Evolutionary conservation across 2,888 invertebrate genomes (phyloP).

Genomic region (Hyppa rectilinea): DNA sequence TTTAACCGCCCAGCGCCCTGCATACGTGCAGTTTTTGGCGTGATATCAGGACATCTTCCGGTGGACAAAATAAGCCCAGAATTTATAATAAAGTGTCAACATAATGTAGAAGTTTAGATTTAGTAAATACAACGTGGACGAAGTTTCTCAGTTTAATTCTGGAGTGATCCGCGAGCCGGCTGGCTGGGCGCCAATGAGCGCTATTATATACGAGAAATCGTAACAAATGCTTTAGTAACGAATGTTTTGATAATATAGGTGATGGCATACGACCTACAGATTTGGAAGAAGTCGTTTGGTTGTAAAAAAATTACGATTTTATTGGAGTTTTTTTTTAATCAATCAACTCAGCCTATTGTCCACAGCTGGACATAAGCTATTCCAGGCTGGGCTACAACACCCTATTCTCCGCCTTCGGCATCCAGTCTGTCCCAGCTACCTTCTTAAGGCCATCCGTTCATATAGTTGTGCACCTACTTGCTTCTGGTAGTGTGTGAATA

Average conservation of each 20-base stretch:
- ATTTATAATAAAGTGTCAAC: constrained; percentile 41
- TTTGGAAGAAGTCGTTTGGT: constrained; percentile 25
- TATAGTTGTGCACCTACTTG: too few species aligned
- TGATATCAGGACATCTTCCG: constrained; percentile 23
- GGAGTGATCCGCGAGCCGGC: constrained; percentile 67
- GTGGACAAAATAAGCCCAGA: constrained; percentile 24
- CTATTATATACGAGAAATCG: constrained; percentile 67
- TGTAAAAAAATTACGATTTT: constrained; percentile 17
- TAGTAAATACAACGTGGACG: constrained; percentile 44
- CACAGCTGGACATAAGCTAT: too few species aligned
- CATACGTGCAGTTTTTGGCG: constrained; percentile 13
- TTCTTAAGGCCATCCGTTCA: too few species aligned
- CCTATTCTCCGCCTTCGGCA: too few species aligned
- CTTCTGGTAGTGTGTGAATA: too few species aligned
- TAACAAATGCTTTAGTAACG: constrained; percentile 64
- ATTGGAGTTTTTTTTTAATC: too few species aligned
- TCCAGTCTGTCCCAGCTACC: too few species aligned
- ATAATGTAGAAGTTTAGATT: constrained; percentile 48
- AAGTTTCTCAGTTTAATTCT: constrained; percentile 72
- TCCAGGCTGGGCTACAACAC: too few species aligned
- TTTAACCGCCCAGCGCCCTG: constrained; percentile 7
- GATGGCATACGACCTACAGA: constrained; percentile 54
- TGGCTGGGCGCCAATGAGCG: constrained; percentile 73
- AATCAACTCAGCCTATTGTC: too few species aligned
- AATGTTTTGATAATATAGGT: constrained; percentile 53